These are phyloP conservation scores for Copidosoma aretas DNA, from an alignment of 2,888 invertebrate genomes.

Conservation along the genomic window DNA sequence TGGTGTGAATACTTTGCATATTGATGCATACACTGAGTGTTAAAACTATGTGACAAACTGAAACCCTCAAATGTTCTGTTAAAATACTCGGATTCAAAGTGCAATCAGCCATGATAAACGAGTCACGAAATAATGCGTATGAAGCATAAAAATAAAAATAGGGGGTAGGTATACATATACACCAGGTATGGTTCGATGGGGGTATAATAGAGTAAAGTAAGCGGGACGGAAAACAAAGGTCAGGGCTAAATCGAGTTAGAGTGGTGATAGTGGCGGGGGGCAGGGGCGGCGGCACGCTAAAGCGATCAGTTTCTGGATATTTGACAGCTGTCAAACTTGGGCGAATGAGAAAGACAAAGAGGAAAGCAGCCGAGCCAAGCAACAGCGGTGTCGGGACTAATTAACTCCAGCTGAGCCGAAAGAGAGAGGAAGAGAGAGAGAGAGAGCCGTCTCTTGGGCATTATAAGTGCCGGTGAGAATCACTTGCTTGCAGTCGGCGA, in stretches of 20 bases:
- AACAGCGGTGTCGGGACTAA: conserved; percentile 4
- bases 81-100: no score
- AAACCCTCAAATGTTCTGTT: no score
- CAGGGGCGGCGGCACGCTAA: conserved; percentile 17
- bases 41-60: no score
- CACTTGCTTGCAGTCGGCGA: background rate
- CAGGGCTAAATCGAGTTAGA: conserved; percentile 33
- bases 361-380: background rate
- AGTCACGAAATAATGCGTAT: background rate
- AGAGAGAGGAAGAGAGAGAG: background rate
- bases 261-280: no score
- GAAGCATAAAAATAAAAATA: background rate
- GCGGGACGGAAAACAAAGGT: conserved; percentile 24
- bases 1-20: no score
- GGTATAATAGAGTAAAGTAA: conserved; percentile 16
- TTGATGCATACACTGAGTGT: no score
- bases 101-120: no score
- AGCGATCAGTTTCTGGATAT: conserved; percentile 33
- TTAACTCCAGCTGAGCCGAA: background rate
- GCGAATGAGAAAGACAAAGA: conserved; percentile 17
- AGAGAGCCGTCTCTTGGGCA: background rate
- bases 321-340: conserved; percentile 31
- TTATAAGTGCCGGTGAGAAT: background rate
- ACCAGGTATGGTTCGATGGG: background rate
- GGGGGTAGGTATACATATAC: background rate